A percentile compares a stretch with the other conserved stretches of the same genome.
Conservation (phyloP, 92 coral and sea anemone species). For the Blastomussa wellsi region DNA sequence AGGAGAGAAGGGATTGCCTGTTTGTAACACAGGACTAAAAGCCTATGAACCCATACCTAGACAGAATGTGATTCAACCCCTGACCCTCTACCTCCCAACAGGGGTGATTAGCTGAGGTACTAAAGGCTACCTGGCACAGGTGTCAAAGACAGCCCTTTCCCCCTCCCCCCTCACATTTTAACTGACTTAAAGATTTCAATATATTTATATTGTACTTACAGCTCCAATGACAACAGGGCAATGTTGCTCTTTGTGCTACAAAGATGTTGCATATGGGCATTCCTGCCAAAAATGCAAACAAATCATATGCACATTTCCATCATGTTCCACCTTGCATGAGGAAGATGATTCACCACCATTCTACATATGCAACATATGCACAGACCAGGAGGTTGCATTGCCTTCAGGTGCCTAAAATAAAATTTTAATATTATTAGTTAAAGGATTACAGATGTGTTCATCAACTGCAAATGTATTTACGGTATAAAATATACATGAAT, state of each 20-base stretch:
- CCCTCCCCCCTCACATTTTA: too few species aligned
- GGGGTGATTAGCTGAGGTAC: too few species aligned
- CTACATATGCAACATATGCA: not conserved
- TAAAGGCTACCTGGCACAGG: too few species aligned
- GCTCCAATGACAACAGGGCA: not conserved
- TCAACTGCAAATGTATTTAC: not conserved
- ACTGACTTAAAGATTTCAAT: not conserved
- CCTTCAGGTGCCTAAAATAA: constrained; percentile 4
- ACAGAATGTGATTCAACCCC: too few species aligned
- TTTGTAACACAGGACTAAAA: too few species aligned
- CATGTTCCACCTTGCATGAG: not conserved
- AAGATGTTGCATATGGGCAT: not conserved
- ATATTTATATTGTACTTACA: constrained; percentile 7
- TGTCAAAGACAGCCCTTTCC: too few species aligned
- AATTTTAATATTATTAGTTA: not conserved
- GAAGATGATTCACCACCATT: not conserved
- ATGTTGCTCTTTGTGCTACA: not conserved
- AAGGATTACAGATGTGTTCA: not conserved
- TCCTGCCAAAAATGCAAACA: not conserved
- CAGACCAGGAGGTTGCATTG: constrained; percentile 2
- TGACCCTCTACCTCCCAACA: too few species aligned
- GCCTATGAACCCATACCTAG: too few species aligned
- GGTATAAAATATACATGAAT: not conserved
- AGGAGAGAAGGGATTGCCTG: too few species aligned
- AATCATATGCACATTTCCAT: not conserved